A percentile compares a stretch with the other conserved stretches of the same genome.
These are phyloP conservation scores for Callipepla squamata DNA, from an alignment of 2,113 vertebrate genomes.

Conservation along the genomic window DNA sequence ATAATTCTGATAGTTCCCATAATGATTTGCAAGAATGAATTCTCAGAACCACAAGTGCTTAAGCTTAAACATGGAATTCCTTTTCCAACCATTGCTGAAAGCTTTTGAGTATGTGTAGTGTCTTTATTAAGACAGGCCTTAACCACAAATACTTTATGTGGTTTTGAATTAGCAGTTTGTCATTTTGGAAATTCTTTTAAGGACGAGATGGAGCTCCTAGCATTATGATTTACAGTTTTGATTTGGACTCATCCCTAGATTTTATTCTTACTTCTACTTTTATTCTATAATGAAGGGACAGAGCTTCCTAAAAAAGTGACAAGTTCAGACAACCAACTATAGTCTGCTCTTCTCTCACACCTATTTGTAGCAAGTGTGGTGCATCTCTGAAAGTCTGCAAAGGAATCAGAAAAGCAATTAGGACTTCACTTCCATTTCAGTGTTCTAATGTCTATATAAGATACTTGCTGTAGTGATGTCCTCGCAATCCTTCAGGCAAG, in stretches of 20 bases:
- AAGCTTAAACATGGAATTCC: not conserved
- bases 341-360: not conserved
- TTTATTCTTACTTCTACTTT: not conserved
- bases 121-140: not conserved
- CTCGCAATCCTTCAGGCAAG: not conserved
- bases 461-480: not conserved
- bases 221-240: not conserved
- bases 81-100: not conserved
- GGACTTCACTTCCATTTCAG: not conserved
- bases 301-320: not conserved
- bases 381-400: not conserved
- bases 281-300: not conserved
- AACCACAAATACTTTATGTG: not conserved
- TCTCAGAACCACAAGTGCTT: not conserved
- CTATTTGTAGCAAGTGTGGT: not conserved
- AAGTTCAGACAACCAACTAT: not conserved
- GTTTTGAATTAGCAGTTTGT: not conserved
- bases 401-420: not conserved
- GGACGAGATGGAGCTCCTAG: not conserved
- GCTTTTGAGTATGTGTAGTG: not conserved
- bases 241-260: not conserved
- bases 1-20: not conserved
- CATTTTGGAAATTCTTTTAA: not conserved
- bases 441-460: not conserved
- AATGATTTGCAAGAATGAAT: not conserved